These are phyloP conservation scores for Hylaea fasciaria DNA, from an alignment of 2,888 invertebrate species.

Conservation along the genomic window DNA sequence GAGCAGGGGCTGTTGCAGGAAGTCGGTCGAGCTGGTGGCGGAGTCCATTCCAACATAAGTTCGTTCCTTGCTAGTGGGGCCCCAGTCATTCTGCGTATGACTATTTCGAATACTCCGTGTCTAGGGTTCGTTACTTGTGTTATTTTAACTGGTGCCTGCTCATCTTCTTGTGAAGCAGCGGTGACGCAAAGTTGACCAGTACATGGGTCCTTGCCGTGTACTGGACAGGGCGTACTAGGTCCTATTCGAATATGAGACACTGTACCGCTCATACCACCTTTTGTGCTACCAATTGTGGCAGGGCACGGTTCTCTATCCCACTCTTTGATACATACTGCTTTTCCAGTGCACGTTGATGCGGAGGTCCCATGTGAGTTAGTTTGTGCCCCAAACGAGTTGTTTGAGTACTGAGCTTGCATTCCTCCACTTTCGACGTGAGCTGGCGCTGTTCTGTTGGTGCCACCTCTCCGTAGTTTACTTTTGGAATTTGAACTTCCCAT, in stretches of 20 bases:
- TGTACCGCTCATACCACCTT: slow-evolving; percentile 67
- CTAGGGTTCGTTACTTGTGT: slow-evolving; percentile 69
- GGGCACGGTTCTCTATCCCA: slow-evolving; percentile 54
- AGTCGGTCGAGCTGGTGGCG: slow-evolving; percentile 62
- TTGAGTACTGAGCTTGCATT: slow-evolving; percentile 26
- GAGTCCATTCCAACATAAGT: slow-evolving; percentile 79
- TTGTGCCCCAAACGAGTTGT: slow-evolving; percentile 44
- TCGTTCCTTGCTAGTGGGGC: slow-evolving; percentile 77
- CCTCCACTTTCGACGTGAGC: slow-evolving; percentile 32
- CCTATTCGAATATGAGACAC: slow-evolving; percentile 73
- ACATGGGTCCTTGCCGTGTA: slow-evolving; percentile 65
- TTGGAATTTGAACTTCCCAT: slow-evolving; percentile 58
- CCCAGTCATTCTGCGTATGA: slow-evolving; percentile 71
- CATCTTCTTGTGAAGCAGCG: slow-evolving; percentile 55
- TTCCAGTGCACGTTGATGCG: slow-evolving; percentile 50
- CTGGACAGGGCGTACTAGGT: slow-evolving; percentile 65
- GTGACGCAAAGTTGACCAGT: slow-evolving; percentile 69
- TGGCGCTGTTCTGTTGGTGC: slow-evolving; percentile 20
- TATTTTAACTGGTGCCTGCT: slow-evolving; percentile 68
- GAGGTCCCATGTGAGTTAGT: slow-evolving; percentile 48
- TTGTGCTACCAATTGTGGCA: slow-evolving; percentile 41
- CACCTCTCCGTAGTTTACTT: slow-evolving; percentile 38
- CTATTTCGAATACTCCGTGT: slow-evolving; percentile 76
- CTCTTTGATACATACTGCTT: slow-evolving; percentile 65
- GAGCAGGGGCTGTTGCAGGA: slow-evolving; percentile 55